A percentile compares a stretch with the other conserved stretches of the same genome.
These are phyloP conservation scores for Heteromurus nitidus DNA, from an alignment of 2,888 invertebrate species.

Conservation along the genomic window DNA sequence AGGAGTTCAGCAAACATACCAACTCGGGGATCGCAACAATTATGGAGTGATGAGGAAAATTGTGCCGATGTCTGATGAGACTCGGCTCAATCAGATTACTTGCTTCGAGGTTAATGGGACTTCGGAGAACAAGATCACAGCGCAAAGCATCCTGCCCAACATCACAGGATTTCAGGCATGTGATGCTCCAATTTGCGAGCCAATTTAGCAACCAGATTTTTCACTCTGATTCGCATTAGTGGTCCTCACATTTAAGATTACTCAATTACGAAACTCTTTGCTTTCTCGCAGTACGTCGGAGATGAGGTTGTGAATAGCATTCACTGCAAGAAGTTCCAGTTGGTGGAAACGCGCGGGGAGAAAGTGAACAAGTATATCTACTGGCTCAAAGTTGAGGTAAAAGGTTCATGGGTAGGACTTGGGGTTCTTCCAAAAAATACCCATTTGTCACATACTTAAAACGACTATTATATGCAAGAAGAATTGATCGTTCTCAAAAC, in stretches of 20 bases:
- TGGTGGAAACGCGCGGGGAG: constrained; percentile 82
- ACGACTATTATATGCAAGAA: not conserved
- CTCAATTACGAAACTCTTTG: constrained; percentile 55
- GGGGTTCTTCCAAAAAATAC: no score
- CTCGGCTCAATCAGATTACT: constrained; percentile 82
- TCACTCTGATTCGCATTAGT: not conserved
- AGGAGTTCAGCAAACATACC: constrained; percentile 94
- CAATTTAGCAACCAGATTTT: no score
- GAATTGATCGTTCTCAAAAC: not conserved
- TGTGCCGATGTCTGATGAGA: constrained; percentile 89
- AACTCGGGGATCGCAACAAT: constrained; percentile 80
- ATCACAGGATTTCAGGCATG: constrained; percentile 83
- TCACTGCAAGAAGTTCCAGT: constrained; percentile 86
- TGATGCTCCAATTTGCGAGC: not conserved
- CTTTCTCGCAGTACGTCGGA: constrained; percentile 77
- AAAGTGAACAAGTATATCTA: constrained; percentile 92
- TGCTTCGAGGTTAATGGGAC: constrained; percentile 92
- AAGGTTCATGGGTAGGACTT: no score
- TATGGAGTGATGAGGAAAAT: constrained; percentile 84
- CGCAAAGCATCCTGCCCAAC: constrained; percentile 89
- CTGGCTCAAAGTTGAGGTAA: constrained; percentile 86
- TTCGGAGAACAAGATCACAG: constrained; percentile 78
- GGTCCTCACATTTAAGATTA: no score
- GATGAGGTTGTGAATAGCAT: constrained; percentile 84
- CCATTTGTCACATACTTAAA: not conserved